Evolutionary conservation across 2,113 vertebrate species (phyloP), one percentile per base, ranked within the genome.

Genomic region (Struthidea cinerea): DNA sequence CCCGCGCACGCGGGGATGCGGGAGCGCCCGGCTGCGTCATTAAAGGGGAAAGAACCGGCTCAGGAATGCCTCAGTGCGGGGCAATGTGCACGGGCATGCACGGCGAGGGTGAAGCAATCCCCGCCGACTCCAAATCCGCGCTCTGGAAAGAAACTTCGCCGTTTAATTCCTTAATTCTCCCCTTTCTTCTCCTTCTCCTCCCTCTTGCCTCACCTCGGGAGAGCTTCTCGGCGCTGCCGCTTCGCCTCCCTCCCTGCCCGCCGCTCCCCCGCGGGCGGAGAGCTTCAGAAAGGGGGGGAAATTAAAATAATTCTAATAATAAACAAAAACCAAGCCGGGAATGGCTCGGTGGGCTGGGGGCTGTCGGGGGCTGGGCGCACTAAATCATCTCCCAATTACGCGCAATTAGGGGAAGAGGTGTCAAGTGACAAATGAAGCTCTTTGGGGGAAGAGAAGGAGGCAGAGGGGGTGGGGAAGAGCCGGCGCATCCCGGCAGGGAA

Each of bases 381-480:
- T 85, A 74, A 95, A 96, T 96, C 91, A 53, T 77, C 60, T 68
- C 85, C 15, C 90, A 91, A 92, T 96, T 94, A 91, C 65, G 26
- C 37, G 21, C 91, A 47, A 83, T 94, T 88, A 85, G 56, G 77
- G 77, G 64, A 80, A 89, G 84, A 65, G 84, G 96, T 93, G 96
- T 87, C 96, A 95, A 95, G 90, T 95, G 97, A 80, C 94, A 87
- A 89, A 87, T 84, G 78, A 84, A 70, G 35, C 65, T 81, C 61
- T 84, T 83, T 57, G 63, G 68, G 77, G 69, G 22, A 14, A 16
- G 16, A 60, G 65, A 39, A 55, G 49, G 67, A 32, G 63, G 71
- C 44, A 4, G 15, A 3, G 47, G 21, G 11, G 39, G 35, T 23
- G 44, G 28, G 28, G 23, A 57, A 47, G 22, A 10, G 52, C 28